Evolutionary conservation across 2,113 vertebrate species (phyloP).

Genomic region (Miniopterus natalensis): DNA sequence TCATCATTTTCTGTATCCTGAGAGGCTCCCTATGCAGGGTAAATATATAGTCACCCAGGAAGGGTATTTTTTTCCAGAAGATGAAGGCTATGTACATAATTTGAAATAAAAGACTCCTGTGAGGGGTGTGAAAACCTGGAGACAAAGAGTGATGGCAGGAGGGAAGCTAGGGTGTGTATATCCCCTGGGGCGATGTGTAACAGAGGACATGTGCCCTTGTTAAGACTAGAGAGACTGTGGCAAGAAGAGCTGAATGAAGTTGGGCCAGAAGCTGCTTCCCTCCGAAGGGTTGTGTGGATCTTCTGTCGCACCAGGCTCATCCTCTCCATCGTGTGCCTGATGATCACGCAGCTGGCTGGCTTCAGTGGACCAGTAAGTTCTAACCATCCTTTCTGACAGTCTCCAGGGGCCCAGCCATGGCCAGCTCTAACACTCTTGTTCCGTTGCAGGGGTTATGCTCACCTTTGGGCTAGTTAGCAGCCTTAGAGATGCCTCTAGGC

Average conservation of each 20-base stretch:
- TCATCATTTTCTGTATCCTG: neutral
- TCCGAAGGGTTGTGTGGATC: slow-evolving; percentile 91
- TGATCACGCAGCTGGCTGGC: slow-evolving; percentile 95
- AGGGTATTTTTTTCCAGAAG: neutral
- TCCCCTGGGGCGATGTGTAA: slow-evolving; percentile 62
- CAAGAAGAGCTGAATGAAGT: slow-evolving; percentile 90
- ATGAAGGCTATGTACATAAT: neutral
- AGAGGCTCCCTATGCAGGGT: neutral
- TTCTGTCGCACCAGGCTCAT: slow-evolving; percentile 95
- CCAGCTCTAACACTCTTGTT: slow-evolving; percentile 81
- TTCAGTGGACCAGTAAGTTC: slow-evolving; percentile 98
- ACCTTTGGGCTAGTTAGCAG: slow-evolving; percentile 83
- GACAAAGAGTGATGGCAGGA: neutral
- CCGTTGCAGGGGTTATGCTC: slow-evolving; percentile 81
- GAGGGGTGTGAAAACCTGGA: slow-evolving; percentile 2
- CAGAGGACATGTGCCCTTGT: slow-evolving; percentile 71
- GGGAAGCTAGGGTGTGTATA: slow-evolving; percentile 12
- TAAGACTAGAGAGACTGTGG: slow-evolving; percentile 94
- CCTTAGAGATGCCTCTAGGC: slow-evolving; percentile 66
- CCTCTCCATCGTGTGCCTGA: slow-evolving; percentile 95
- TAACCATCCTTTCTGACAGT: slow-evolving; percentile 88
- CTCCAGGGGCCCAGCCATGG: slow-evolving; percentile 83
- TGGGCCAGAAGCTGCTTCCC: slow-evolving; percentile 91
- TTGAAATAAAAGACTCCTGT: slow-evolving; percentile 22
- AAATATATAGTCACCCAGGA: neutral